Evolutionary conservation across 2,888 invertebrate species (phyloP).

Genomic region (Dryomyza anilis): DNA sequence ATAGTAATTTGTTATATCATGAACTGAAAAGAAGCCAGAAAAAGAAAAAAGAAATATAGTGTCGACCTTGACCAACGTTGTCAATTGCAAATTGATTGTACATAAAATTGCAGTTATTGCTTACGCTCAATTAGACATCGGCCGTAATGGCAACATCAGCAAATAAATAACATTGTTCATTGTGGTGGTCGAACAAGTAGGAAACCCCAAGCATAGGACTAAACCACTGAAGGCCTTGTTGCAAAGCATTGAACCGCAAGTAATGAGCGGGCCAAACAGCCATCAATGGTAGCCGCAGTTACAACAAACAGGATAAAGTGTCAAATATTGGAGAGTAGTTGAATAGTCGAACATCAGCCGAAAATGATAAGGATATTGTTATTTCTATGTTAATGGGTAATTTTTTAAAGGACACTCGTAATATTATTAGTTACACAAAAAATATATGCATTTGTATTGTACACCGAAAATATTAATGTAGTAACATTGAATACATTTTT

Average conservation of each 20-base stretch:
- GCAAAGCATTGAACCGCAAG: slow-evolving; percentile 9
- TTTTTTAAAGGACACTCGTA: too few species aligned
- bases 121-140: slow-evolving; percentile 16
- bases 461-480: too few species aligned
- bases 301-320: not conserved
- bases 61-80: not conserved
- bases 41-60: not conserved
- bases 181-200: not conserved
- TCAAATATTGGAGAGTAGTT: not conserved
- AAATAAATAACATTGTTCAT: not conserved
- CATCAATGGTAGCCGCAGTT: not conserved
- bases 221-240: not conserved
- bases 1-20: too few species aligned
- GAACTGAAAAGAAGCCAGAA: not conserved
- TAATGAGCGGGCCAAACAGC: slow-evolving; percentile 2
- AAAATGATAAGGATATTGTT: not conserved
- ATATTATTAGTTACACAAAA: too few species aligned
- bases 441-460: too few species aligned
- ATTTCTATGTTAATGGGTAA: too few species aligned
- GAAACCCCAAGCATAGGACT: not conserved
- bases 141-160: not conserved
- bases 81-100: slow-evolving; percentile 14
- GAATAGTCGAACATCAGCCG: not conserved
- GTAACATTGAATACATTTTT: too few species aligned
- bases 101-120: slow-evolving; percentile 13